Evolutionary conservation across 2,113 vertebrate species (phyloP).

Genomic region (Larimichthys crocea): DNA sequence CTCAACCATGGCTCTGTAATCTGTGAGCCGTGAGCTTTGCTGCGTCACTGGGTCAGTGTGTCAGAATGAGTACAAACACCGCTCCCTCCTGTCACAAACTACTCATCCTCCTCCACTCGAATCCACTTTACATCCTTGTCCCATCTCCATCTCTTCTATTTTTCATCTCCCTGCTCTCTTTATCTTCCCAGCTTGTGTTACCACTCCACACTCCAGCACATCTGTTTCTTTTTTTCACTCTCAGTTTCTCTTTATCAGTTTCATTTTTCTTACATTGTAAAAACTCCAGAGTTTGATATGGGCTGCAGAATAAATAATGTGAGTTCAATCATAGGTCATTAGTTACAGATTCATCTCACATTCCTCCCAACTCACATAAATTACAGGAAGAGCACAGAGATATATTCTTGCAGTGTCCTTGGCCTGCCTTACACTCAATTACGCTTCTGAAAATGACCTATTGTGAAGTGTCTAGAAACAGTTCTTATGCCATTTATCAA

Average conservation of each 20-base stretch:
- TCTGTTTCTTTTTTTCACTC: slow-evolving; percentile 16
- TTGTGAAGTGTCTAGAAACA: not conserved
- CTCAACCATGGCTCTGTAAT: slow-evolving; percentile 60
- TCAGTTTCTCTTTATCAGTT: slow-evolving; percentile 34
- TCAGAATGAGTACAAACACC: slow-evolving; percentile 54
- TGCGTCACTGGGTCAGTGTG: slow-evolving; percentile 77
- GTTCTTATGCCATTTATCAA: not conserved
- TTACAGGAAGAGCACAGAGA: not conserved
- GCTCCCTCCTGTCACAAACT: slow-evolving; percentile 35
- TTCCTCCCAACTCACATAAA: slow-evolving; percentile 7
- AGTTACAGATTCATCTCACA: slow-evolving; percentile 30
- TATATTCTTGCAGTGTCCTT: not conserved
- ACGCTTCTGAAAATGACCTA: not conserved
- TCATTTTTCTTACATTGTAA: slow-evolving; percentile 31
- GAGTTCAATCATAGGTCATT: slow-evolving; percentile 53
- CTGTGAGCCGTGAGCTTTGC: slow-evolving; percentile 63
- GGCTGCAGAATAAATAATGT: slow-evolving; percentile 23
- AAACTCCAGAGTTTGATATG: slow-evolving; percentile 38
- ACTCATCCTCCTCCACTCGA: slow-evolving; percentile 26
- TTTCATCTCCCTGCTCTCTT: not conserved
- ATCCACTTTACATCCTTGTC: not conserved
- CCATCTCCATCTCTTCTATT: slow-evolving; percentile 7
- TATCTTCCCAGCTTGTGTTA: slow-evolving; percentile 19
- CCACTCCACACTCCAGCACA: not conserved
- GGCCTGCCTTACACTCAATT: slow-evolving; percentile 5